Base-by-base conservation (phyloP, 2,113 vertebrate species). In the Oxyura jamaicensis region DNA sequence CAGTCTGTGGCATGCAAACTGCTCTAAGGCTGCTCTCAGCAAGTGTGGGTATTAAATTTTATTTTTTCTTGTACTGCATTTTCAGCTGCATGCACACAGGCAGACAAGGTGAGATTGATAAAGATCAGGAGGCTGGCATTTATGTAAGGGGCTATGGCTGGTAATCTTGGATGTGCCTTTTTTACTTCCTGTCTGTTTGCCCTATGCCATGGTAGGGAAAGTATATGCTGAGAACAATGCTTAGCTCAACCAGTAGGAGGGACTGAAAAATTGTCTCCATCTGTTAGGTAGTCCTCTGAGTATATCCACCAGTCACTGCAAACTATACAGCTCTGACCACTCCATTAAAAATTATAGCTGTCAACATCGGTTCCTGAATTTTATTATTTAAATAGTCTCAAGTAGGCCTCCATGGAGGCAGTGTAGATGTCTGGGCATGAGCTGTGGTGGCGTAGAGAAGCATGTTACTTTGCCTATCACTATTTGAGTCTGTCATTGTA, bases 341-440 rank as follows among this genome's bases (percentile, higher is more conserved):
- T 72, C n/a, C n/a, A 11, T 28, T 69, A 28, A 50, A 86, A 42
- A 17, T 29, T 74, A 18, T 31, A 35, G 20, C 36, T 87, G 60
- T 10, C 16, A 59, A 31, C 2, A 15, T 28, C 13, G 41, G 1
- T 20, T 75, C 36, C 62, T 22, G 15, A 50, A 17, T 63, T 62
- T 26, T 63, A 18, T 13, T 52, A 58, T 91, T 59, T 56, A 11
- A 15, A 0, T 6, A 65, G 15, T 16, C 8, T 35, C 21, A 41
- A 4, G 10, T 0, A 26, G 50, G 22, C 22, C 35, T 42, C 52
- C 19, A 11, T 19, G 82, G 36, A 50, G 36, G 46, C 46, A 67
- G 33, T 20, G 6, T 35, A 2, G 41, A 21, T 2, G 2, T 20
- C 1, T 9, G 36, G 14, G 5, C 2, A 4, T 56, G 53, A 36